phyloP scores from a whole-genome alignment of 2,113 vertebrate species.

The Ceuthmochares aereus region DNA sequence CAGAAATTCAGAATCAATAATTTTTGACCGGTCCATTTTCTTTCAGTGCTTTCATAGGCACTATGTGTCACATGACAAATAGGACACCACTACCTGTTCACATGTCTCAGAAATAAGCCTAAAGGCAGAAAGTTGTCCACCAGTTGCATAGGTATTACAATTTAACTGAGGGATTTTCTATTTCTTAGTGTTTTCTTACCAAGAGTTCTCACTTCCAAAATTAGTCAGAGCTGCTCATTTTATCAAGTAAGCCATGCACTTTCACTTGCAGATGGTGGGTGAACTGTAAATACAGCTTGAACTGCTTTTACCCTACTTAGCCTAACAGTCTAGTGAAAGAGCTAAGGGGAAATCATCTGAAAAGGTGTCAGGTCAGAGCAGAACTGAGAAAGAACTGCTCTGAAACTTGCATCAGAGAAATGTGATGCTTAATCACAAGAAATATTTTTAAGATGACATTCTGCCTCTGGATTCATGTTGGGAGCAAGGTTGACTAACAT shows the following conservation, averaged over 20 bases:
- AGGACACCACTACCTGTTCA: background rate
- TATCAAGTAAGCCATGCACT: background rate
- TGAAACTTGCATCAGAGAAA: background rate
- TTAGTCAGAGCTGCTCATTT: background rate
- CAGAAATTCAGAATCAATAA: background rate
- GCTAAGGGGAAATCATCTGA: background rate
- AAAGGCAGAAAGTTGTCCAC: background rate
- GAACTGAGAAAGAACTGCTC: background rate
- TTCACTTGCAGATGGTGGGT: background rate
- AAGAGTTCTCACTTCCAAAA: background rate
- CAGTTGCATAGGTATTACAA: background rate
- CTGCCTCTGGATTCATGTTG: background rate
- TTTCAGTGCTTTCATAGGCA: background rate
- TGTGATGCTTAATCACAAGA: background rate
- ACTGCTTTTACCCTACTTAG: background rate
- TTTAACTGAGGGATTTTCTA: background rate
- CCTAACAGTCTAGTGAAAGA: background rate
- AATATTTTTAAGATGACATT: background rate
- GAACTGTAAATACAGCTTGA: background rate
- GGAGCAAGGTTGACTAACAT: background rate
- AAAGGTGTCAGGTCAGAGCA: background rate
- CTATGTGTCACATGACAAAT: background rate
- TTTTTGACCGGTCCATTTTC: background rate
- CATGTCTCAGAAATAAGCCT: background rate
- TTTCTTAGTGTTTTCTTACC: background rate